These are phyloP conservation scores for Melanostigma gelatinosum DNA, from an alignment of 2,113 vertebrate species.

Conservation along the genomic window DNA sequence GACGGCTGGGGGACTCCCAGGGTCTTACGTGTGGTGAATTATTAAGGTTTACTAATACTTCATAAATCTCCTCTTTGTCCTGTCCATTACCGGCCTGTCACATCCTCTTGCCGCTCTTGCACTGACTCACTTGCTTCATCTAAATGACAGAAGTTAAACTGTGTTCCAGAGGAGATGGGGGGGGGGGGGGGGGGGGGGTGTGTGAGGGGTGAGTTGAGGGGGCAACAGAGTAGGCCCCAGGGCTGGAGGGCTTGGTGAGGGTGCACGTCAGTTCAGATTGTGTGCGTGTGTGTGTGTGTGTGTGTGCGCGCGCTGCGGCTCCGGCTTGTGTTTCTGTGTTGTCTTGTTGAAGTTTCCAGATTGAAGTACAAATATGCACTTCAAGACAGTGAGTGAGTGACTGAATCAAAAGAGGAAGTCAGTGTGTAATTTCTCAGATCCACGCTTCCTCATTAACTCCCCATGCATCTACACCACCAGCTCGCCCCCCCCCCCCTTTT, in stretches of 20 bases:
- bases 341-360: constrained; percentile 1
- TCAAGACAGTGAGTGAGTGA: constrained; percentile 13
- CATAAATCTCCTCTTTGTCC: constrained; percentile 84
- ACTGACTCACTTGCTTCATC: constrained; percentile 79
- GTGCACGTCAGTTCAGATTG: constrained; percentile 44
- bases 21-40: constrained; percentile 82
- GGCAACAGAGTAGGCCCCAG: constrained; percentile 72
- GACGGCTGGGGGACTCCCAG: constrained; percentile 57
- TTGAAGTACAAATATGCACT: background rate
- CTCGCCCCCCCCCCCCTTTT: constrained; percentile 39
- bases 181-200: background rate
- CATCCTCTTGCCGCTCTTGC: constrained; percentile 72
- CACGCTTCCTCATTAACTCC: constrained; percentile 57
- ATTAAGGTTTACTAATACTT: constrained; percentile 87
- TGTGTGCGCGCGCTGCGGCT: background rate
- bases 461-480: constrained; percentile 65
- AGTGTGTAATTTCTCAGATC: constrained; percentile 32
- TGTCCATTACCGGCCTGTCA: constrained; percentile 86
- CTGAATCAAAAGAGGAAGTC: constrained; percentile 42
- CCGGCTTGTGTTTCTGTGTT: constrained; percentile 33
- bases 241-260: constrained; percentile 67
- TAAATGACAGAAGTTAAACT: constrained; percentile 86
- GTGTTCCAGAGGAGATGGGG: constrained; percentile 78
- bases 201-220: constrained; percentile 11
- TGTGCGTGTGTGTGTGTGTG: constrained; percentile 39